Percentiles rank a stretch among this genome's conserved stretches.
These are phyloP conservation scores for Daktulosphaira vitifoliae DNA, from an alignment of 1,140 invertebrate genomes.

Conservation along the genomic window DNA sequence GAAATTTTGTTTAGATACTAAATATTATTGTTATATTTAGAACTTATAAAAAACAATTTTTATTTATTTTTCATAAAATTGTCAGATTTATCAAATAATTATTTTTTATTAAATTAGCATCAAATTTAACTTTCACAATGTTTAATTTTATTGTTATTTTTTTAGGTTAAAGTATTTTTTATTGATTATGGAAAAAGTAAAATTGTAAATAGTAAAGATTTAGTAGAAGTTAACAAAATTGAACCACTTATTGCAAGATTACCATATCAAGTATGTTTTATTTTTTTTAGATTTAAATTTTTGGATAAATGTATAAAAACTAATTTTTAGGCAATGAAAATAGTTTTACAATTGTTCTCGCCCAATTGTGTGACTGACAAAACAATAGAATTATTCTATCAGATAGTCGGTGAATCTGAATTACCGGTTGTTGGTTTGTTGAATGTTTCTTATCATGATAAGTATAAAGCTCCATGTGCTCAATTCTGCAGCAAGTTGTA, in stretches of 20 bases:
- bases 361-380: not conserved
- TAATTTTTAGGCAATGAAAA: conserved; percentile 2
- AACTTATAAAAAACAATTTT: no score
- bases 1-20: no score
- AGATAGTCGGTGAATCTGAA: not conserved
- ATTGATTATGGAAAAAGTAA: not conserved
- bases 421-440: not conserved
- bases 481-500: not conserved
- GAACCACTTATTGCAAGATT: not conserved
- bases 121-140: not conserved
- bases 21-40: no score
- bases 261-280: not conserved
- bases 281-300: not conserved
- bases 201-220: not conserved
- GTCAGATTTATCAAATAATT: no score
- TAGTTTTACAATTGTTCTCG: not conserved
- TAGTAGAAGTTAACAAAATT: not conserved
- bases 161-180: conserved; percentile 16
- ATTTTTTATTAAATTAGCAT: not conserved
- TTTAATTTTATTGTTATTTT: not conserved
- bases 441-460: not conserved
- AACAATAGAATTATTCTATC: not conserved
- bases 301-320: not conserved
- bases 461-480: not conserved
- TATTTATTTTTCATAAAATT: no score